Evolutionary conservation across 2,797 vertebrate species (phyloP).

Genomic region (Neomorphus geoffroyi): DNA sequence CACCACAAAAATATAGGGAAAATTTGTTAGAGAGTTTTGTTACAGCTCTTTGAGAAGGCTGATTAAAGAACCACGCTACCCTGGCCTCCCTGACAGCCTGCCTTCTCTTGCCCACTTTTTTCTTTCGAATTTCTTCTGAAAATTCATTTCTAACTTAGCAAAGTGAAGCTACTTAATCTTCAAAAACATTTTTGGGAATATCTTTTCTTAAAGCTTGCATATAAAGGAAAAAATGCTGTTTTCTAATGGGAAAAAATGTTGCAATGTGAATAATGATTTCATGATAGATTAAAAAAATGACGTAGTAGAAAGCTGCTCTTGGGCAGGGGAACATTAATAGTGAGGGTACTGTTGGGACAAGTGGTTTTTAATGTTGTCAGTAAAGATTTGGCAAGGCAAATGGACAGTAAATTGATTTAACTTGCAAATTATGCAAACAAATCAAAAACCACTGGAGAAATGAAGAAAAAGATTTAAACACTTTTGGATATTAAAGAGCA

Average conservation of each 20-base stretch:
- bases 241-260: background rate
- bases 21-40: background rate
- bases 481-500: background rate
- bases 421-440: background rate
- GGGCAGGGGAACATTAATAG: background rate
- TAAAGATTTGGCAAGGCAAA: slow-evolving; percentile 10
- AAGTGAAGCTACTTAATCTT: background rate
- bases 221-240: background rate
- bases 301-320: background rate
- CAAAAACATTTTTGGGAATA: background rate
- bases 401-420: background rate
- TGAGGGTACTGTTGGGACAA: background rate
- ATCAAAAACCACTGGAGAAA: background rate
- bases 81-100: background rate
- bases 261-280: background rate
- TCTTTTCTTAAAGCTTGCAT: background rate
- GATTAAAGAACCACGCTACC: background rate
- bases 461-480: background rate
- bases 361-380: background rate
- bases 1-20: background rate
- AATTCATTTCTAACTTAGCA: background rate
- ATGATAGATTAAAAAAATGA: background rate
- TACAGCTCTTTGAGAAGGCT: background rate
- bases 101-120: background rate
- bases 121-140: background rate